Base-by-base conservation (phyloP, 2,888 invertebrate species). In the Serrognathus titanus region DNA sequence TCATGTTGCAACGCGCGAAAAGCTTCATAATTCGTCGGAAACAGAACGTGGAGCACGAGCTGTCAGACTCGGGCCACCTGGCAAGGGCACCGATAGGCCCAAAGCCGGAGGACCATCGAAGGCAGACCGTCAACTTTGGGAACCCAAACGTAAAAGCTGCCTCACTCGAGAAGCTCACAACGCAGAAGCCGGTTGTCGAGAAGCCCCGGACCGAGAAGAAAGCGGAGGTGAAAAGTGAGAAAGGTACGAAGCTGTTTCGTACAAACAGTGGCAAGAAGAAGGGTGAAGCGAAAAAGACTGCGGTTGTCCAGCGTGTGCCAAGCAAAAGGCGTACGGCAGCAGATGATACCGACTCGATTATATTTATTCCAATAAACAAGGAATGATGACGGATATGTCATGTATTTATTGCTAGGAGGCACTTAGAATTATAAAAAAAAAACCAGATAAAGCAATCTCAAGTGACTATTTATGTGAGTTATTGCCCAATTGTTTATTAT, bases 31-130 rank as follows among this genome's bases (percentile, higher is more conserved):
- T 60, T 8, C 65, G 67, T 51, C 45, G 52, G 11, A 67, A 69
- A 50, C 63, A 60, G 20, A 60, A 64, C 37, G 37, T 43, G 5
- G 58, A 60, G 1, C 39, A 66, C 35, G 70, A 71, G 49, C 53
- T 71, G 11, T 63, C 67, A 8, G 73, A 74, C 58, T 65, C 65
- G 2, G 66, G 69, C 3, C 74, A 74, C 57, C 58, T 74, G 24
- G 63, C 66, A 31, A 62, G 74, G 36, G 60, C 56, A 9, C 54
- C 62, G 20, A 58, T 66, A 6, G 24, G 24, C 24, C 24, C 6
- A 6, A 31, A 31, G 7, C 24, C 24, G 24, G 24, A 31, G 24
- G 54, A 58, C 16, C 47, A 47, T 13, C 54, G 39, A 13, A 38
- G 7, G 5, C 46, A 53, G 10, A 24, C 2, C 8, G 13, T 55